Evolutionary conservation across 2,113 vertebrate species (phyloP), one percentile per base, ranked within the genome.

Genomic region (Saccopteryx bilineata): DNA sequence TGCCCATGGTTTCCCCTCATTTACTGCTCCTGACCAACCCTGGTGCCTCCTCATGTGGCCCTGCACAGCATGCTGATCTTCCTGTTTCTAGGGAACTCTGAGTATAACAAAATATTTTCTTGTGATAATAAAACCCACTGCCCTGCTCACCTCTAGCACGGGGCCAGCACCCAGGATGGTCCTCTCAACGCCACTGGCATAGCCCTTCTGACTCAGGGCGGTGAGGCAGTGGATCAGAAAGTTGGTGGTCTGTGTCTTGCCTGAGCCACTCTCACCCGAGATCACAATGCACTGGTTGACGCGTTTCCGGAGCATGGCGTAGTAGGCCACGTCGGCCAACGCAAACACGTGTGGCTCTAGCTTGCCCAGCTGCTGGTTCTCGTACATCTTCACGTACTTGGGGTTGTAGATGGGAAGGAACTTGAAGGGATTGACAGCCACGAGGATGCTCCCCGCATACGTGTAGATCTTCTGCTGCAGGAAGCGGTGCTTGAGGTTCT

Each of bases 161-260:
- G 99, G 99, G 75, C 99, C 99, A 0, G 99, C 99, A 24, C 99
- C 99, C 68, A 99, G 98, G 96, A 99, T 99, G 97, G 99, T 99
- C 81, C 99, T 98, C 97, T 99, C 99, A 39, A 99, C 98, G 2
- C 99, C 99, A 0, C 98, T 99, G 48, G 99, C 99, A 50, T 99
- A 99, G 24, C 99, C 99, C 97, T 99, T 99, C 98, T 99, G 99
- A 98, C 99, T 99, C 95, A 99, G 98, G 0, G 99, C 99, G 0
- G 99, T 99, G 96, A 99, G 98, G 97, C 99, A 99, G 98, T 99
- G 99, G 98, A 99, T 99, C 87, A 99, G 98, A 96, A 99, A 99
- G 97, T 99, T 99, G 98, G 99, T 99, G 98, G 99, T 99, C 92
- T 99, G 99, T 0, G 99, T 99, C 96, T 99, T 99, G 52, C 99